Evolutionary conservation across 2,888 invertebrate genomes (phyloP).

Genomic region (Cremastobaeus sp.): DNA sequence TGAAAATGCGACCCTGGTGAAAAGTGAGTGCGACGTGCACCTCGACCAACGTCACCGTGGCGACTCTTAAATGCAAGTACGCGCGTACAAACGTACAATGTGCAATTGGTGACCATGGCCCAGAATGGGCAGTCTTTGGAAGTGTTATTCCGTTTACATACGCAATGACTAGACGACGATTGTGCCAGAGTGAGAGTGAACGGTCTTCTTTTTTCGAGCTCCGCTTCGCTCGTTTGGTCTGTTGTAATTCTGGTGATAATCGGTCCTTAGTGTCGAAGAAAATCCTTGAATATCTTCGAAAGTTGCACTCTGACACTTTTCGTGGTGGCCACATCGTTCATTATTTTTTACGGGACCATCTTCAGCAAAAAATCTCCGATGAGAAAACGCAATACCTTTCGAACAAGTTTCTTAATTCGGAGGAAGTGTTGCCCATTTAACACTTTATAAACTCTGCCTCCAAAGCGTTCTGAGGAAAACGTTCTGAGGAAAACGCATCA

Average conservation of each 20-base stretch:
- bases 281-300: too few species aligned
- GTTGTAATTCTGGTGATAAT: neutral
- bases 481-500: too few species aligned
- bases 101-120: constrained; percentile 69
- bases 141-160: constrained; percentile 53
- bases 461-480: too few species aligned
- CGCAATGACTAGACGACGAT: constrained; percentile 51
- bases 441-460: too few species aligned
- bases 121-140: constrained; percentile 63
- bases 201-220: constrained; percentile 19
- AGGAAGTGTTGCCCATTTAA: too few species aligned
- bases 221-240: neutral
- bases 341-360: too few species aligned
- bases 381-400: too few species aligned
- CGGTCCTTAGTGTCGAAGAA: neutral
- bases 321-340: too few species aligned
- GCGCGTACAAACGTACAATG: constrained; percentile 36
- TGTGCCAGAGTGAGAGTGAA: constrained; percentile 52
- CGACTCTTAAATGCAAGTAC: constrained; percentile 42
- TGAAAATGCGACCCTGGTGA: constrained; percentile 49
- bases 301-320: too few species aligned
- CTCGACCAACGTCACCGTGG: constrained; percentile 25
- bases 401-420: too few species aligned
- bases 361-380: too few species aligned
- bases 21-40: constrained; percentile 33